A percentile compares a stretch with the other conserved stretches of the same genome.
These are phyloP conservation scores for Pachypeltis micranthus DNA, from an alignment of 1,140 invertebrate species.

Conservation along the genomic window DNA sequence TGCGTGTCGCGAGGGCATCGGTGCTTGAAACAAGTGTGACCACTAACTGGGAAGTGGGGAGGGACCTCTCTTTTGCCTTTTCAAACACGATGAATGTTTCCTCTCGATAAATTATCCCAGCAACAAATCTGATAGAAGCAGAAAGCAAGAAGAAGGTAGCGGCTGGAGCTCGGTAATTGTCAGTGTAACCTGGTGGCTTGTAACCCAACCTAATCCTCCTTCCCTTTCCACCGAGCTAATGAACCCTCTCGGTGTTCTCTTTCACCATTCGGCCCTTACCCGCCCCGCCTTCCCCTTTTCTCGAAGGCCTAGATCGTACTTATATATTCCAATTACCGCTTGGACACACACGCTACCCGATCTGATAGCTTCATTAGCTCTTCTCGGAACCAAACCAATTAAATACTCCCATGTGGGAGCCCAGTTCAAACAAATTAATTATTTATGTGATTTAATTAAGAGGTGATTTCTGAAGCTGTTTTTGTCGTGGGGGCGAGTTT, in stretches of 20 bases:
- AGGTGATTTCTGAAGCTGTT: slow-evolving; percentile 4
- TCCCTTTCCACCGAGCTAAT: background rate
- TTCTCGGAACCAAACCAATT: slow-evolving; percentile 10
- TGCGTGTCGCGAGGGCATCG: background rate
- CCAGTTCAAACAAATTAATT: slow-evolving; percentile 13
- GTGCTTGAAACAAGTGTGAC: background rate
- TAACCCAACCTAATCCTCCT: background rate
- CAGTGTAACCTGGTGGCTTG: slow-evolving; percentile 11
- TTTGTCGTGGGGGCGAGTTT: slow-evolving; percentile 3
- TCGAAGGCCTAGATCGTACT: slow-evolving; percentile 10
- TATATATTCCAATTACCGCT: slow-evolving; percentile 13
- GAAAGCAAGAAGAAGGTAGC: background rate
- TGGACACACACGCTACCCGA: slow-evolving; percentile 10
- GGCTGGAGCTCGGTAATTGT: slow-evolving; percentile 10
- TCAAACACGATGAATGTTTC: slow-evolving; percentile 4
- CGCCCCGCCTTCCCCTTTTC: background rate
- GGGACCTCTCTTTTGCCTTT: background rate
- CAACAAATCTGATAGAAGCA: slow-evolving; percentile 7
- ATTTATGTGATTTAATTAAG: slow-evolving; percentile 15
- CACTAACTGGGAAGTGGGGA: background rate
- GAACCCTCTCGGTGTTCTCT: background rate
- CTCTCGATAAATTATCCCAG: slow-evolving; percentile 5
- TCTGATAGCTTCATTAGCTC: slow-evolving; percentile 13
- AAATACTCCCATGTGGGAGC: slow-evolving; percentile 14
- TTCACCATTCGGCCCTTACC: background rate